Evolutionary conservation across 2,113 vertebrate genomes (phyloP).

Genomic region (Prinia subflava): DNA sequence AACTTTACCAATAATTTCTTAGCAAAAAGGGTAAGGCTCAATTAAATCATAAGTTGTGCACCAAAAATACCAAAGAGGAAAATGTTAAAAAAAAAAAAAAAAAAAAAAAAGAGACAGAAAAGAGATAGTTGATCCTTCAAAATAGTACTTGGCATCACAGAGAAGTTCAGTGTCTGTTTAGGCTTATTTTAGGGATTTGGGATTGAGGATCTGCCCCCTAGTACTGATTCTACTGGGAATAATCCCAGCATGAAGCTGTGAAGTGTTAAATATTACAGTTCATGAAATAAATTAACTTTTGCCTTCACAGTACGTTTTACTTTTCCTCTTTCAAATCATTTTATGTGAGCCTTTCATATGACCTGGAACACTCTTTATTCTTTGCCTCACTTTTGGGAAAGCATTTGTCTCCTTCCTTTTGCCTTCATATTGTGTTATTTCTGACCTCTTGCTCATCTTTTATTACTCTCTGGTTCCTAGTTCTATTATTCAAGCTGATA

Average conservation of each 20-base stretch:
- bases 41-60: not conserved
- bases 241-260: not conserved
- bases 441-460: constrained; percentile 66
- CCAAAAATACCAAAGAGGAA: not conserved
- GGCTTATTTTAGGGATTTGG: not conserved
- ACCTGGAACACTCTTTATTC: not conserved
- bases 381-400: not conserved
- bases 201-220: not conserved
- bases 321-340: not conserved
- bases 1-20: not conserved
- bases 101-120: no score
- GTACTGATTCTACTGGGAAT: not conserved
- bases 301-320: not conserved
- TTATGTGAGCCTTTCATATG: not conserved
- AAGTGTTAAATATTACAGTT: not conserved
- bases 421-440: constrained; percentile 55
- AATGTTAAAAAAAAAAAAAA: not conserved
- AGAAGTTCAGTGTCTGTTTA: not conserved
- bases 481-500: constrained; percentile 64
- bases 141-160: not conserved
- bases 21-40: not conserved
- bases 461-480: constrained; percentile 8
- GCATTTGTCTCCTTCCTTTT: not conserved
- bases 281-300: not conserved
- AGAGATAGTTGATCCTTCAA: not conserved